phyloP scores from a whole-genome alignment of 2,113 vertebrate genomes.

The Strigops habroptila region DNA sequence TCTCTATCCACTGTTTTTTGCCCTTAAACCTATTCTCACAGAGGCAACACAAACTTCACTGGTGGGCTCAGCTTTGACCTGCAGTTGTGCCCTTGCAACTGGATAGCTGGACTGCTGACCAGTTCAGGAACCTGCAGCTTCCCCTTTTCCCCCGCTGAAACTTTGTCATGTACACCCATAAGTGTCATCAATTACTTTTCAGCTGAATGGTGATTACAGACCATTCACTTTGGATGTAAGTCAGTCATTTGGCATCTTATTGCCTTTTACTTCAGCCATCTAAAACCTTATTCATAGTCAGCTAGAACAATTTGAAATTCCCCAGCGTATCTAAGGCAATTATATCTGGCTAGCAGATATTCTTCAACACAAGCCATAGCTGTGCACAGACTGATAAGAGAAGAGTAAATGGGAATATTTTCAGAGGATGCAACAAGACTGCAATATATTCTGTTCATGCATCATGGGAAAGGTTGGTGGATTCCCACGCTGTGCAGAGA shows the following conservation, averaged over 20 bases:
- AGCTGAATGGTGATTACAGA: background rate
- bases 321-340: background rate
- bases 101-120: background rate
- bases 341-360: background rate
- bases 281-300: background rate
- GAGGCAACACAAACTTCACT: no score
- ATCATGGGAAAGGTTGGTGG: background rate
- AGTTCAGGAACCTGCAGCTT: background rate
- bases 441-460: background rate
- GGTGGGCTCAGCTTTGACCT: background rate
- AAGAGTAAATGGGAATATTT: background rate
- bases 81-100: background rate
- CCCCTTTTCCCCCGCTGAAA: background rate
- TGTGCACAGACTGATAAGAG: background rate
- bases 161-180: background rate
- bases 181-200: background rate
- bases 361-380: background rate
- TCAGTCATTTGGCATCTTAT: background rate
- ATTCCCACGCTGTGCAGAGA: background rate
- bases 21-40: background rate
- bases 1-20: background rate
- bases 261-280: background rate
- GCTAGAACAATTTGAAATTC: background rate
- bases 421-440: background rate
- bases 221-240: background rate